Evolutionary conservation across 2,888 invertebrate genomes (phyloP), one percentile per base, ranked within the genome.

Genomic region (Epinotia demarniana): DNA sequence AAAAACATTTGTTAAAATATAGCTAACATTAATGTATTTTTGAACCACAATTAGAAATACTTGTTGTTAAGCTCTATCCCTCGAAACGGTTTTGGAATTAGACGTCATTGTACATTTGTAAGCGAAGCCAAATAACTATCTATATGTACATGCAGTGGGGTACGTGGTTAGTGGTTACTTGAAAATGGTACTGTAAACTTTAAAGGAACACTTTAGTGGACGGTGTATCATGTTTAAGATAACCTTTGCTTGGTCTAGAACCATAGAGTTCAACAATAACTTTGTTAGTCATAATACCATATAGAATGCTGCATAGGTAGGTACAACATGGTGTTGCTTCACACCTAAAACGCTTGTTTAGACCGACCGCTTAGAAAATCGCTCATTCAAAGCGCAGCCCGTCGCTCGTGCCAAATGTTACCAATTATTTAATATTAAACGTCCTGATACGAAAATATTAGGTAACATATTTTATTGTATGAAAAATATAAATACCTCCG

Each of bases 321-420:
- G n/a, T n/a, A n/a, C n/a, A 33, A 4, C 33, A 33, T 4, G 33
- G 33, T 33, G 19, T 63, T 55, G 33, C 18, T 55, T 8, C 67
- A 33, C 27, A 53, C 66, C 5, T 18, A 55, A 55, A 66, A 55
- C 55, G 33, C 53, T 55, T 33, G 62, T 19, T 33, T 67, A 55
- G 18, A 60, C 23, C 19, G 55, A 55, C 27, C 39, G 19, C 9
- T 43, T 39, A 18, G 12, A 58, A 39, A 58, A 68, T 68, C 57
- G 19, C 16, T 39, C 19, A 8, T 33, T 39, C 39, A 16, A 33
- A 39, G 43, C 13, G 43, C 19, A 66, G n/a, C 66, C 66, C n/a
- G 27, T 68, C 39, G 16, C 19, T 39, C 53, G 49, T 33, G n/a
- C 18, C 19, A 57, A 33, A 8, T 5, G 6, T n/a, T 13, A n/a